Conservation (phyloP, 2,888 invertebrate genomes). For the Podabrus alpinus region DNA sequence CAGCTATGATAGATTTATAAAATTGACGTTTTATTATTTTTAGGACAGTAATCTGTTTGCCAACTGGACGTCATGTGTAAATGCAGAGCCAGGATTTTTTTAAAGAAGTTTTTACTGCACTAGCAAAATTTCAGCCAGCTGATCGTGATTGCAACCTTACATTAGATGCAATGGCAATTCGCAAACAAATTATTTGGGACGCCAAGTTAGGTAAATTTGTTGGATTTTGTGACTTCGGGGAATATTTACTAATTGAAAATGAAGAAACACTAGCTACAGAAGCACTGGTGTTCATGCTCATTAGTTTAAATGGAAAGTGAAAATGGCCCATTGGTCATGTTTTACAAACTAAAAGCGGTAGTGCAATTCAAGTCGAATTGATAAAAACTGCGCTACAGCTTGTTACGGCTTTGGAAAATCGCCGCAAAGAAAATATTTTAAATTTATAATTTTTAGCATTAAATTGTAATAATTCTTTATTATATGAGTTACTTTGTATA, state of each 20-base stretch:
- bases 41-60: too few relatives aligned
- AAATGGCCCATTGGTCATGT: constrained; percentile 36
- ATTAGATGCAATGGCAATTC: constrained; percentile 11
- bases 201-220: constrained; percentile 13
- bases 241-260: constrained; percentile 18
- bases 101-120: constrained; percentile 18
- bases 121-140: constrained; percentile 21
- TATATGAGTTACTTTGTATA: too few relatives aligned
- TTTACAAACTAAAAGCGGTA: constrained; percentile 31
- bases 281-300: constrained; percentile 27
- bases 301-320: constrained; percentile 21
- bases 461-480: too few relatives aligned
- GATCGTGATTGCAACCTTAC: constrained; percentile 26
- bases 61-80: constrained; percentile 25
- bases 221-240: constrained; percentile 31
- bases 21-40: too few relatives aligned
- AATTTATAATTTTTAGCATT: too few relatives aligned
- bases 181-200: too few relatives aligned
- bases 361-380: constrained; percentile 26
- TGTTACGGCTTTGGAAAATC: too few relatives aligned
- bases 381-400: constrained; percentile 19
- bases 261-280: constrained; percentile 29
- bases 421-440: too few relatives aligned
- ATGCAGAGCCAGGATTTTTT: constrained; percentile 35
- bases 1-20: too few relatives aligned